A percentile compares a stretch with the other conserved stretches of the same genome.
These are phyloP conservation scores for Morpho achilles DNA, from an alignment of 2,888 invertebrate species.

Conservation along the genomic window DNA sequence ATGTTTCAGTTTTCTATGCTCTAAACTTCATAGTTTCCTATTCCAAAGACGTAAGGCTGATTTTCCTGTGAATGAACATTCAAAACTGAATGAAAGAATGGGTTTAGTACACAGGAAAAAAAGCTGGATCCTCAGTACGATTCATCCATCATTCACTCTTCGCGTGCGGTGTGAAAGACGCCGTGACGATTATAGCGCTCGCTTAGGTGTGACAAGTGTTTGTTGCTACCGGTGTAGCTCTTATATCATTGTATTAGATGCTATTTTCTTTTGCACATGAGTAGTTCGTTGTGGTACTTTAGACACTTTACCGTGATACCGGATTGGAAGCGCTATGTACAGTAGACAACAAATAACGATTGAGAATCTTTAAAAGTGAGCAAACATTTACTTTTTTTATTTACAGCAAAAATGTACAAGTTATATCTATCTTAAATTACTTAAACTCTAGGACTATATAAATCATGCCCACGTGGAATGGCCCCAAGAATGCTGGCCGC, in stretches of 20 bases:
- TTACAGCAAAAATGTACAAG: too few species aligned
- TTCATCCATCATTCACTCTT: slow-evolving; percentile 73
- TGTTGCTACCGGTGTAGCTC: slow-evolving; percentile 35
- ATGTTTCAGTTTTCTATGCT: slow-evolving; percentile 29
- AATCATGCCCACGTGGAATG: too few species aligned
- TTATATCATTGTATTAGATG: slow-evolving; percentile 43
- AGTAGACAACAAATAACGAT: background rate
- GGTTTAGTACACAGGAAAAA: slow-evolving; percentile 49
- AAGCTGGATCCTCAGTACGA: slow-evolving; percentile 59
- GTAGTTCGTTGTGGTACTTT: slow-evolving; percentile 44
- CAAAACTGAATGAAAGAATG: slow-evolving; percentile 29
- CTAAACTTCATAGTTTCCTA: slow-evolving; percentile 9
- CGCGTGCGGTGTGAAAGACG: slow-evolving; percentile 64
- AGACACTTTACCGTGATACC: slow-evolving; percentile 37
- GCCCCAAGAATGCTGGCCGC: too few species aligned
- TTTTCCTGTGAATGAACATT: slow-evolving; percentile 23
- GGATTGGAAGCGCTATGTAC: slow-evolving; percentile 17
- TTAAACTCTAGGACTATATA: too few species aligned
- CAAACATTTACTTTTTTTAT: too few species aligned
- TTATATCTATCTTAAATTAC: too few species aligned
- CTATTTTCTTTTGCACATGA: slow-evolving; percentile 45
- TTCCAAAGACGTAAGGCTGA: slow-evolving; percentile 31
- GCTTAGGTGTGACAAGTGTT: slow-evolving; percentile 42
- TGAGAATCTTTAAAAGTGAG: too few species aligned
- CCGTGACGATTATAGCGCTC: slow-evolving; percentile 64